Percentiles rank a stretch among this genome's conserved stretches.
Conservation (phyloP, 2,113 vertebrate species). For the Rhegmatorhina hoffmannsi region DNA sequence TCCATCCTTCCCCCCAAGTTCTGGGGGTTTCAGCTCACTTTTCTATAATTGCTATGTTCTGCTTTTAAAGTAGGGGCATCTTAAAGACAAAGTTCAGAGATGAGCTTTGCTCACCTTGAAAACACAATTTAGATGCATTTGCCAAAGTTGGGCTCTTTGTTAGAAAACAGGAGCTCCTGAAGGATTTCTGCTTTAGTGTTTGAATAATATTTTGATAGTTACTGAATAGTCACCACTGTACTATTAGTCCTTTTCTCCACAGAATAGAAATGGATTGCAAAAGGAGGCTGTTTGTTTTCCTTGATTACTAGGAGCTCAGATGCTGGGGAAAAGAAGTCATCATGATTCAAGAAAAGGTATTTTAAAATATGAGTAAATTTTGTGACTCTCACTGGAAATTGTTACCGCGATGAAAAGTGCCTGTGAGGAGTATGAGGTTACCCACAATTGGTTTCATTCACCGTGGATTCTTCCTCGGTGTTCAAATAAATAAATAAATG, state of each 20-base stretch:
- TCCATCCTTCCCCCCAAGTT: background rate
- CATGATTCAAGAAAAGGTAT: conserved; percentile 30
- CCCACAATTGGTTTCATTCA: background rate
- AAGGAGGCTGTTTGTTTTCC: conserved; percentile 42
- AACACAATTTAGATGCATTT: background rate
- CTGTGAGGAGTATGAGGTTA: background rate
- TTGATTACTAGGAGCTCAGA: conserved; percentile 37
- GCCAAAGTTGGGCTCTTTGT: background rate
- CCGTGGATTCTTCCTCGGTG: background rate
- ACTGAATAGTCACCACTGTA: conserved; percentile 25
- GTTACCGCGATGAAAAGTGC: conserved; percentile 21
- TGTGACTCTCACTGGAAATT: conserved; percentile 36
- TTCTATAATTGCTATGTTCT: background rate
- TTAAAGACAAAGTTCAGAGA: background rate
- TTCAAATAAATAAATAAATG: conserved; percentile 26
- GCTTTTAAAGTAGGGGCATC: background rate
- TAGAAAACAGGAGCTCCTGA: background rate
- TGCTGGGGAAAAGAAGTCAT: conserved; percentile 22
- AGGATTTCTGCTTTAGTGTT: conserved; percentile 11
- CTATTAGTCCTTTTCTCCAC: background rate
- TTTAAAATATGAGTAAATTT: conserved; percentile 37
- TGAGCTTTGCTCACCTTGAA: background rate
- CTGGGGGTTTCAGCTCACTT: background rate
- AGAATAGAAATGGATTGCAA: conserved; percentile 21
- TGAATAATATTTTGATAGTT: conserved; percentile 14